A percentile compares a stretch with the other conserved stretches of the same genome.
Conservation (phyloP, 2,113 vertebrate species). For the Hippocampus guttulatus region DNA sequence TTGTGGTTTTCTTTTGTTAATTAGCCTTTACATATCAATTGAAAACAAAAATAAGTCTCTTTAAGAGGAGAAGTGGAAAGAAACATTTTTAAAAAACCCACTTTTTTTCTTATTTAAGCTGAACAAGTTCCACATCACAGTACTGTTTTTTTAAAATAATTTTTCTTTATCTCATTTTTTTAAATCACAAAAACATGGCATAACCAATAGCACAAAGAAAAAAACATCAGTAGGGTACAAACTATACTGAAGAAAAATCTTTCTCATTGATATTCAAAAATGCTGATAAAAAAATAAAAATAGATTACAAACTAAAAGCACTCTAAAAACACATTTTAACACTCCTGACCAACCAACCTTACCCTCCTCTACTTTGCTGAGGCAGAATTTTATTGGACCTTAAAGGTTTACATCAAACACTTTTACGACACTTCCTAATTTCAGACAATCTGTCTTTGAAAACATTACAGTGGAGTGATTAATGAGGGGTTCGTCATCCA, state of each 20-base stretch:
- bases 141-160: neutral
- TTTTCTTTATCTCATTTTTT: neutral
- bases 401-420: constrained; percentile 16
- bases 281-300: constrained; percentile 20
- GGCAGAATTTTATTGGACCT: constrained; percentile 14
- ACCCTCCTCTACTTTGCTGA: neutral
- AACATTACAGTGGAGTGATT: constrained; percentile 67
- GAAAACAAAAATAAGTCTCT: neutral
- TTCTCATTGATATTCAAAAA: constrained; percentile 10
- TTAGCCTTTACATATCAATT: neutral
- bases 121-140: neutral
- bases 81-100: neutral
- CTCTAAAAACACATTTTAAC: constrained; percentile 13
- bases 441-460: constrained; percentile 67
- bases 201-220: constrained; percentile 16
- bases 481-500: constrained; percentile 57
- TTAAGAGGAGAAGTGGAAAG: neutral
- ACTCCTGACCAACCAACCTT: constrained; percentile 4
- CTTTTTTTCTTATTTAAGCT: too few relatives aligned
- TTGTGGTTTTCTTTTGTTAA: neutral
- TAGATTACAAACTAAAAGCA: neutral
- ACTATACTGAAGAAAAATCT: neutral
- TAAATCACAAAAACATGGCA: neutral
- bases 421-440: constrained; percentile 45
- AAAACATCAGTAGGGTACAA: constrained; percentile 2